Evolutionary conservation across 2,797 vertebrate genomes (phyloP).

Genomic region (Tapirus indicus): DNA sequence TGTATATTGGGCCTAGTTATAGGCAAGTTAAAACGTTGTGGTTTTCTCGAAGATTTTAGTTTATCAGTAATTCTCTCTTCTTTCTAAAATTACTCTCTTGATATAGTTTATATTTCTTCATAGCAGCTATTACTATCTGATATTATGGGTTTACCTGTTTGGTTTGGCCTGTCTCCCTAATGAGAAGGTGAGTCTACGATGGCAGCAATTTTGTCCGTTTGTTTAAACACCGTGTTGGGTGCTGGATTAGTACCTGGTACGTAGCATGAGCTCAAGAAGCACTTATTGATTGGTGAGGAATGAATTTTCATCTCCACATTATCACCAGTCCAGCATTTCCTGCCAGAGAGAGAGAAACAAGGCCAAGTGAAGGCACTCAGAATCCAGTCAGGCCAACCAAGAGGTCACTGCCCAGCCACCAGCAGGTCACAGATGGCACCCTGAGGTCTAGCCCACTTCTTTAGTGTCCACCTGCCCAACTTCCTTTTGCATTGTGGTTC

Average conservation of each 20-base stretch:
- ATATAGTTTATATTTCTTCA: neutral
- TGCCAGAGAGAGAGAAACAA: neutral
- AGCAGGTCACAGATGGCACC: neutral
- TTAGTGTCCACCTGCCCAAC: neutral
- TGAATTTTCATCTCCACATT: neutral
- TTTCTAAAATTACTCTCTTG: neutral
- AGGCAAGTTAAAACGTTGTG: neutral
- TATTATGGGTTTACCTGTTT: neutral
- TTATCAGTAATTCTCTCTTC: conserved; percentile 26
- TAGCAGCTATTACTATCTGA: neutral
- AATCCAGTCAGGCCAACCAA: neutral
- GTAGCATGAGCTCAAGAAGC: neutral
- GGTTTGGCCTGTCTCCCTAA: neutral
- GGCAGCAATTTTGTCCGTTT: neutral
- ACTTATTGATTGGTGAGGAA: neutral
- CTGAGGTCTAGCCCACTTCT: neutral
- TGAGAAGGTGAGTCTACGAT: neutral
- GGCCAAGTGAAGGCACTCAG: neutral
- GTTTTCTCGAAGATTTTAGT: neutral
- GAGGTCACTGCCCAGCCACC: neutral
- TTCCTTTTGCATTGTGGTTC: neutral
- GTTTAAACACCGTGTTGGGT: neutral
- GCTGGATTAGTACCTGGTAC: neutral
- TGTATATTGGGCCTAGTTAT: neutral
- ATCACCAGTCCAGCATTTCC: neutral